A percentile compares a stretch with the other conserved stretches of the same genome.
phyloP scores from a whole-genome alignment of 2,113 vertebrate genomes.

The Grallaria varia region DNA sequence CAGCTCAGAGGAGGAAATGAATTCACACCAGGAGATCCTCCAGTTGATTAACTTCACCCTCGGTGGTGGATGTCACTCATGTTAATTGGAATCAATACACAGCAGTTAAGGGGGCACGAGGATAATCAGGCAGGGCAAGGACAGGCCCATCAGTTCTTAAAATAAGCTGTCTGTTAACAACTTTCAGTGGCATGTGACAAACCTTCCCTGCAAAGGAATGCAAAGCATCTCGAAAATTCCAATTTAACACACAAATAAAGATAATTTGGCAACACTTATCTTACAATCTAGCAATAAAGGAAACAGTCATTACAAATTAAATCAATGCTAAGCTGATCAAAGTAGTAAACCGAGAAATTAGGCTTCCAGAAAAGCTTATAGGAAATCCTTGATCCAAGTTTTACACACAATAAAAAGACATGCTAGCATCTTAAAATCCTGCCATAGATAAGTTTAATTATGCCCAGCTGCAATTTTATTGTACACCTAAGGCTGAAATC shows the following conservation, averaged over 20 bases:
- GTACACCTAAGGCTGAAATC: neutral
- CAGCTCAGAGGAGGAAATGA: conserved; percentile 75
- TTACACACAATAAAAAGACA: neutral
- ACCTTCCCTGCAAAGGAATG: conserved; percentile 20
- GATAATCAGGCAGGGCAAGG: conserved; percentile 70
- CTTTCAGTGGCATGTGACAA: conserved; percentile 16
- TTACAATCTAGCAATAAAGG: conserved; percentile 2
- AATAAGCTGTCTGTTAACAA: conserved; percentile 44
- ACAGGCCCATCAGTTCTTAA: conserved; percentile 33
- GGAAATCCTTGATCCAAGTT: neutral
- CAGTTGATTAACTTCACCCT: conserved; percentile 72
- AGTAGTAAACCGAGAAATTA: conserved; percentile 16
- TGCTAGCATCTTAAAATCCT: neutral
- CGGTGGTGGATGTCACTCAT: conserved; percentile 70
- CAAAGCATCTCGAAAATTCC: conserved; percentile 41
- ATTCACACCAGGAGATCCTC: conserved; percentile 71
- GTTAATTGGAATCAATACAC: conserved; percentile 76
- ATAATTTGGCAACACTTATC: conserved; percentile 17
- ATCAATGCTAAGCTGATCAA: neutral
- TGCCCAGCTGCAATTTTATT: neutral
- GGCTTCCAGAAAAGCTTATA: neutral
- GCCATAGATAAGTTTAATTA: neutral
- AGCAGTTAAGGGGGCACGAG: conserved; percentile 60
- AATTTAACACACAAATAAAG: conserved; percentile 43
- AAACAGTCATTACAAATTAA: conserved; percentile 11